Percentiles rank a stretch among this genome's conserved stretches.
Evolutionary conservation across 2,113 vertebrate genomes (phyloP).

Genomic region (Tautogolabrus adspersus): DNA sequence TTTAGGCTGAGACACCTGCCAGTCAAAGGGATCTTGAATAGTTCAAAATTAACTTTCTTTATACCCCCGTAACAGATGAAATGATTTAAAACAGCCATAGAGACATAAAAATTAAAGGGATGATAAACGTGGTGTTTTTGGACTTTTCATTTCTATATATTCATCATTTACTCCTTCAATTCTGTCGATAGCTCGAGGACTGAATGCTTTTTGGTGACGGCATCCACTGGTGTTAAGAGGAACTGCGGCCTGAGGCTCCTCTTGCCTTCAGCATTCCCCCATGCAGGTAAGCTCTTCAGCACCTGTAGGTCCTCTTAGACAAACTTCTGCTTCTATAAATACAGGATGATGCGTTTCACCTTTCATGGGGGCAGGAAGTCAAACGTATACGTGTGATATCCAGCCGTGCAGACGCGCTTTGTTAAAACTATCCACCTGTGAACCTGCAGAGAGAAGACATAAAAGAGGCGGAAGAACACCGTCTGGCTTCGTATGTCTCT

Average conservation of each 20-base stretch:
- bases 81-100: too few relatives aligned
- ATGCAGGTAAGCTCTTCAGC: not conserved
- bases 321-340: conserved; percentile 23
- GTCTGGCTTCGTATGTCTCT: conserved; percentile 41
- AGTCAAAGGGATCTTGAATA: too few relatives aligned
- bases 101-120: too few relatives aligned
- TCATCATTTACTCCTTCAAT: not conserved
- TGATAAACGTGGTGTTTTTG: too few relatives aligned
- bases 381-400: not conserved
- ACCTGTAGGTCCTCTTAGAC: not conserved
- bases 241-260: conserved; percentile 11
- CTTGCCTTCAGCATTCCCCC: not conserved
- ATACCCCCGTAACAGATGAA: too few relatives aligned
- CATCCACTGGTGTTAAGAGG: not conserved
- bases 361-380: conserved; percentile 5
- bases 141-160: not conserved
- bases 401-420: conserved; percentile 25
- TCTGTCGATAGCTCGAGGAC: not conserved
- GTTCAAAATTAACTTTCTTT: too few relatives aligned
- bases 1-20: too few relatives aligned
- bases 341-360: not conserved
- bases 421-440: conserved; percentile 37
- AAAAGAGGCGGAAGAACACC: conserved; percentile 43
- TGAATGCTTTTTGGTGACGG: not conserved
- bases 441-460: conserved; percentile 28